phyloP scores from a whole-genome alignment of 2,888 invertebrate genomes.

The Tenthredo notha region DNA sequence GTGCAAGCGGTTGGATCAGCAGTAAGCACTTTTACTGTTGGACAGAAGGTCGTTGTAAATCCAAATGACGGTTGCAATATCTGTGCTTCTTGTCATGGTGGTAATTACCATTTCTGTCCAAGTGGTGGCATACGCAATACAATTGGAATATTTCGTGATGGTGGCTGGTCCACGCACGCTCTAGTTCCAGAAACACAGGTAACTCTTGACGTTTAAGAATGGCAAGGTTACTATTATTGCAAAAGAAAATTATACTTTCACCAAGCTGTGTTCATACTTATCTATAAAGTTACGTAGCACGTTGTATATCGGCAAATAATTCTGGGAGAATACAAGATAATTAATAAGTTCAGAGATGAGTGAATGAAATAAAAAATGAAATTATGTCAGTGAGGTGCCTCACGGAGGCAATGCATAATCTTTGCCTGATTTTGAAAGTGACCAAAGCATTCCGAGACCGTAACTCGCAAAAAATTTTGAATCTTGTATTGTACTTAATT shows the following conservation, averaged over 20 bases:
- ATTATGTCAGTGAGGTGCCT: too few relatives aligned
- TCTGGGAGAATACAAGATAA: too few relatives aligned
- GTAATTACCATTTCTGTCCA: constrained; percentile 84
- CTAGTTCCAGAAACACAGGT: constrained; percentile 83
- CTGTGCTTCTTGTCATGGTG: constrained; percentile 83
- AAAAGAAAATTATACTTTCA: neutral
- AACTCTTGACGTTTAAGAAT: constrained; percentile 67
- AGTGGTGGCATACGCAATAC: constrained; percentile 83
- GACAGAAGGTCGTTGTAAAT: constrained; percentile 85
- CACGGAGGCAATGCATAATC: neutral
- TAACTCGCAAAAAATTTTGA: neutral
- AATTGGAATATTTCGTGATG: constrained; percentile 84
- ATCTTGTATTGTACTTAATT: neutral
- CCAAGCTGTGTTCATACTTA: neutral
- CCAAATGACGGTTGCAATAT: constrained; percentile 84
- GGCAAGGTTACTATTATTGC: neutral
- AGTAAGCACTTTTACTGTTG: constrained; percentile 81
- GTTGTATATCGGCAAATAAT: too few relatives aligned
- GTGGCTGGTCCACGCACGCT: constrained; percentile 87
- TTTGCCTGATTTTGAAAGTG: neutral
- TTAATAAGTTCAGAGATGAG: too few relatives aligned
- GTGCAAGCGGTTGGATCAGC: constrained; percentile 81
- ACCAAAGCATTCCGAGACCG: neutral
- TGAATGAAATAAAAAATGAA: too few relatives aligned
- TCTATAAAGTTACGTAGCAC: neutral